Evolutionary conservation across 2,113 vertebrate genomes (phyloP).

Genomic region (Chamaetylas fuelleborni): DNA sequence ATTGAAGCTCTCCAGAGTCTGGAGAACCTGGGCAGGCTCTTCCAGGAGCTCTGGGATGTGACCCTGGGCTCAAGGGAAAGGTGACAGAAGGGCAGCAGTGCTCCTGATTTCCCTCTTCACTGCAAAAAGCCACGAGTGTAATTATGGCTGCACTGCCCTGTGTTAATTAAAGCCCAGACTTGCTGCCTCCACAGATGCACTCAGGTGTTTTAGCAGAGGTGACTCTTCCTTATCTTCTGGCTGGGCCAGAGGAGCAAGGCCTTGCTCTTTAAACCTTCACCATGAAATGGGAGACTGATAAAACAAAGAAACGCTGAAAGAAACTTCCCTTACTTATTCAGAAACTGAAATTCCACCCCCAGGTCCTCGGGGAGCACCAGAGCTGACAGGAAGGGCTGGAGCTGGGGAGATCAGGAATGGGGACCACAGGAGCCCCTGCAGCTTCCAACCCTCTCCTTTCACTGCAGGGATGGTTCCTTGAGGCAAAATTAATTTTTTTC

Average conservation of each 20-base stretch:
- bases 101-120: background rate
- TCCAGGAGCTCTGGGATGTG: background rate
- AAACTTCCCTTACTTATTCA: background rate
- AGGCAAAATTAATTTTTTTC: fast-evolving
- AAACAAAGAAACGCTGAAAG: background rate
- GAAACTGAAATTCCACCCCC: background rate
- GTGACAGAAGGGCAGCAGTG: background rate
- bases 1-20: too few species aligned
- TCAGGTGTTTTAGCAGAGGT: background rate
- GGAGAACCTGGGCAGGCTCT: background rate
- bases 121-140: background rate
- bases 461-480: background rate
- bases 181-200: background rate
- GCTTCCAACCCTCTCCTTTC: background rate
- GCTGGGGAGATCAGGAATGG: fast-evolving
- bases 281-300: background rate
- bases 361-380: fast-evolving
- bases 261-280: background rate
- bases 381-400: background rate
- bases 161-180: background rate
- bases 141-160: background rate
- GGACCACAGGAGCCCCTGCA: background rate
- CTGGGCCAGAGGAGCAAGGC: background rate
- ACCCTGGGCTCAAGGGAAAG: background rate
- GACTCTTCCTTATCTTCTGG: background rate